phyloP scores from a whole-genome alignment of 2,113 vertebrate species.

The Gopherus flavomarginatus region DNA sequence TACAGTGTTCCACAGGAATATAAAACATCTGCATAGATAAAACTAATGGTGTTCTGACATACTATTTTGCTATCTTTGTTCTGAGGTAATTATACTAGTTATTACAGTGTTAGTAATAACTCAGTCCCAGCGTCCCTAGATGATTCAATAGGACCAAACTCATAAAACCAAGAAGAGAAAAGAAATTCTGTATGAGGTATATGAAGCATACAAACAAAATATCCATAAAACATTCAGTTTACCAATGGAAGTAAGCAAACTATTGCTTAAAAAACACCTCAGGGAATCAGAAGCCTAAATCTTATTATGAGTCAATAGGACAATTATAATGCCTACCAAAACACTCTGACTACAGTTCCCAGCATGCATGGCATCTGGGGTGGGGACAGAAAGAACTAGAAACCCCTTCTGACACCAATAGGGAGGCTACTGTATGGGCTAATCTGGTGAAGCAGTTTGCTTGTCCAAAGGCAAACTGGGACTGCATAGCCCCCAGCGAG shows the following conservation, averaged over 20 bases:
- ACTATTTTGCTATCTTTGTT: not conserved
- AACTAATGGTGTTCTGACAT: not conserved
- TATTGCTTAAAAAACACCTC: not conserved
- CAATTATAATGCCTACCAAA: too few relatives aligned
- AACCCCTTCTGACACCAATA: too few relatives aligned
- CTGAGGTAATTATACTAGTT: not conserved
- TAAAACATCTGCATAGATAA: not conserved
- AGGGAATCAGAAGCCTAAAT: not conserved
- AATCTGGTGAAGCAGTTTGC: too few relatives aligned
- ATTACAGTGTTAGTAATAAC: not conserved
- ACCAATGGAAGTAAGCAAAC: not conserved
- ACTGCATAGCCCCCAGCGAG: too few relatives aligned
- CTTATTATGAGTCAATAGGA: not conserved
- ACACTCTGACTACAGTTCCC: too few relatives aligned
- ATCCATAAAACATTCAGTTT: not conserved
- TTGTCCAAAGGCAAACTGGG: too few relatives aligned
- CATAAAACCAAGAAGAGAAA: not conserved
- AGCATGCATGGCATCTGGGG: too few relatives aligned
- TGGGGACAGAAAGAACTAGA: too few relatives aligned
- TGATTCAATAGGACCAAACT: not conserved
- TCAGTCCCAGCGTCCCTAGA: not conserved
- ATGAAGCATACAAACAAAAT: not conserved
- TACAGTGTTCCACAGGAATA: not conserved
- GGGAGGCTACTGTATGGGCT: too few relatives aligned
- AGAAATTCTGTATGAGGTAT: not conserved